Base-by-base conservation (phyloP, 2,113 vertebrate genomes). In the Lates calcarifer region DNA sequence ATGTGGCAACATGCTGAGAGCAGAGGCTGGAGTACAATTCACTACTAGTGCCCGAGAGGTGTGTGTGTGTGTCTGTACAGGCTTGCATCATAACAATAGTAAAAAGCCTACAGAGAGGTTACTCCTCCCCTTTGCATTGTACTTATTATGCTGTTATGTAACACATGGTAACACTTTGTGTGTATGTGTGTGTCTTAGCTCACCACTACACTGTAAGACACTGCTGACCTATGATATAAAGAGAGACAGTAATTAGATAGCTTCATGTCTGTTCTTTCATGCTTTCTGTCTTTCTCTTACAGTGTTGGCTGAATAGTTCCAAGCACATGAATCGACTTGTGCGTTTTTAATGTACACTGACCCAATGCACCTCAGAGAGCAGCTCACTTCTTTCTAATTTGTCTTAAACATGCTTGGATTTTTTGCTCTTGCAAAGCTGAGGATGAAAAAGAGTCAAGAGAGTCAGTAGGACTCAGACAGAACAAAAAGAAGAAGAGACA, bases 1-100 rank as follows among this genome's bases (percentile, higher is more conserved):
- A 83, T 85, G 71, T 5, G 22, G 41, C 29, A 1, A 4, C 73
- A 20, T 55, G 87, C 90, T 73, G 77, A 74, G 65, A 87, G 67
- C 75, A 47, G 62, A 77, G 60, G 28, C 35, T 68, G 28, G 58
- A 58, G 60, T 5, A 76, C 55, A 76, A 37, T 47, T 47, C 51
- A 41, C 58, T 70, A 64, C 56, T 2, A 47, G 77, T 67, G 53
- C 56, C 60, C 0, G 7, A 8, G 26, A 39, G 26, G 45, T 47
- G 45, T 47, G 18, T 18, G 45, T 18, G 45, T 18, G 18, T 47
- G 64, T 29, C 8, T 51, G 58, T 64, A 13, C 11, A 62, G 2
- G 37, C 65, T 20, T 72, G 47, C 49, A 26, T 89, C 57, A 74
- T 28, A 72, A 37, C 61, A 86, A 63, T 72, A 43, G 47, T 47